A percentile compares a stretch with the other conserved stretches of the same genome.
phyloP scores from a whole-genome alignment of 2,113 vertebrate genomes.

The Esox niger region DNA sequence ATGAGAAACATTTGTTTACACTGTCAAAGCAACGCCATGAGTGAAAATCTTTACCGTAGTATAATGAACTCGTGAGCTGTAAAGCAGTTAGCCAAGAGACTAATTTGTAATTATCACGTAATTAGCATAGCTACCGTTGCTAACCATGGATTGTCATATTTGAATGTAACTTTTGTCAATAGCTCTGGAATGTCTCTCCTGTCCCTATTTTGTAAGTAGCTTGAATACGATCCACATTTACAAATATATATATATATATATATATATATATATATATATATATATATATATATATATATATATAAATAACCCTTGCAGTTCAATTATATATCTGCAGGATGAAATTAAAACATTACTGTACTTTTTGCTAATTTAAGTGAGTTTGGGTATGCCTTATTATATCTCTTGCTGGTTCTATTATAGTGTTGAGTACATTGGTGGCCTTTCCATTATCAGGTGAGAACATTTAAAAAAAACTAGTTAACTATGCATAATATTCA shows the following conservation, averaged over 20 bases:
- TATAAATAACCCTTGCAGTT: background rate
- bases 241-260: background rate
- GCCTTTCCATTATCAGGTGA: background rate
- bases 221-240: background rate
- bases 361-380: background rate
- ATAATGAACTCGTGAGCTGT: too few relatives aligned
- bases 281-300: background rate
- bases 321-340: background rate
- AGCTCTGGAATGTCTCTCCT: background rate
- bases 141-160: too few relatives aligned
- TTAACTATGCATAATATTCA: background rate
- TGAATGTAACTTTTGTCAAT: background rate
- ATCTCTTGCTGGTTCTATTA: background rate
- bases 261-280: background rate
- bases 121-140: too few relatives aligned
- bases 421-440: background rate
- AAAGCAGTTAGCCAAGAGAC: too few relatives aligned
- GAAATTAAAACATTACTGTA: background rate
- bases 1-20: too few relatives aligned
- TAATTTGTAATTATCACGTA: too few relatives aligned
- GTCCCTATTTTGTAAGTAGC: background rate
- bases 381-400: background rate
- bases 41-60: too few relatives aligned
- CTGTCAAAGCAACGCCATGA: too few relatives aligned
- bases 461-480: background rate